Percentiles rank a stretch among this genome's conserved stretches.
phyloP scores from a whole-genome alignment of 2,888 invertebrate genomes.

The Amblyteles armatorius region DNA sequence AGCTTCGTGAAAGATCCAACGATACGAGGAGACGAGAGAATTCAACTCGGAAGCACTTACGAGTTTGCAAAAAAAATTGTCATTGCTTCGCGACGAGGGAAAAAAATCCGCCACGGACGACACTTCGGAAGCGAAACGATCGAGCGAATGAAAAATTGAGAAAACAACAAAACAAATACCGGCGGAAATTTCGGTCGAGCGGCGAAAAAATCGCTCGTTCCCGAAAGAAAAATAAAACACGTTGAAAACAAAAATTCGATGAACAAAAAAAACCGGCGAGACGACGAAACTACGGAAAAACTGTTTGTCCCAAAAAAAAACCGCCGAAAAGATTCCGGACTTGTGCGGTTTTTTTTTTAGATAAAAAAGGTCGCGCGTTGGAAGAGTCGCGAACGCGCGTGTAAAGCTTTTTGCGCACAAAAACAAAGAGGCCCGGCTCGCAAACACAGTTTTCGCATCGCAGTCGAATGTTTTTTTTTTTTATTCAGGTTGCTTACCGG shows the following conservation, averaged over 20 bases:
- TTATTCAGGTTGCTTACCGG: slow-evolving; percentile 60
- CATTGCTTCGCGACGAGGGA: slow-evolving; percentile 68
- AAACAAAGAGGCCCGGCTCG: background rate
- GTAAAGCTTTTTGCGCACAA: background rate
- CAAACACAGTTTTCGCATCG: background rate
- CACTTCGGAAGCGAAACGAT: background rate
- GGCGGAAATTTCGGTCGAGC: background rate
- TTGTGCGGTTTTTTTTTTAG: no score
- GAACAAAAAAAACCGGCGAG: background rate
- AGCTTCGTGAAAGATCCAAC: slow-evolving; percentile 58
- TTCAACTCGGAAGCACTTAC: slow-evolving; percentile 43
- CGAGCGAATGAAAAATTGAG: background rate
- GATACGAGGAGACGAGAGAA: slow-evolving; percentile 46
- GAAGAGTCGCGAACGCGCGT: background rate
- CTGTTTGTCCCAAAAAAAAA: background rate
- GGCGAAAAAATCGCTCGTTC: background rate
- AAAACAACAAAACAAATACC: background rate
- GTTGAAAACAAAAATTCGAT: slow-evolving; percentile 2
- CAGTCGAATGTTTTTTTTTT: slow-evolving; percentile 8
- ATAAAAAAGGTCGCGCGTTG: background rate
- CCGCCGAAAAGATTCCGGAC: background rate
- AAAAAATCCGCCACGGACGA: background rate
- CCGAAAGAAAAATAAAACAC: background rate
- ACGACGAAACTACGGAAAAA: background rate
- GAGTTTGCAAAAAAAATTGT: slow-evolving; percentile 51